These are phyloP conservation scores for Cyprinus carpio DNA, from an alignment of 2,113 vertebrate genomes.

Conservation along the genomic window DNA sequence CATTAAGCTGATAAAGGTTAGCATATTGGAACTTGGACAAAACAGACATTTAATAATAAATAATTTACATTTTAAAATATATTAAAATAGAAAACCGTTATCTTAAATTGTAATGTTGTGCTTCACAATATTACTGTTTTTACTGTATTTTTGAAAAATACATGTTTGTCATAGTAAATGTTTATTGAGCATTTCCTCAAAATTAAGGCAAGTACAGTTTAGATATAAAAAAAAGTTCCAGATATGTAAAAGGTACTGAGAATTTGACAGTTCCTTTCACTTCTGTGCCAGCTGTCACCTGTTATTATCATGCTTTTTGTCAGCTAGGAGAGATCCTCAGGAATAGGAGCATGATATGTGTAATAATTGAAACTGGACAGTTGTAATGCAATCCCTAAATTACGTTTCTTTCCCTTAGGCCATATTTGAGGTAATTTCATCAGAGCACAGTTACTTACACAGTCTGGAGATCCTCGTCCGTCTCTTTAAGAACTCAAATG, in stretches of 20 bases:
- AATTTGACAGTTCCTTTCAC: neutral
- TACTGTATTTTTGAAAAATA: neutral
- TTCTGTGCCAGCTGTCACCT: neutral
- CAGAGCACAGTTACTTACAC: slow-evolving; percentile 94
- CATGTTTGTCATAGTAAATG: neutral
- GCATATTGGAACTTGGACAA: neutral
- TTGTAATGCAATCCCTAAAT: neutral
- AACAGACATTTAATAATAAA: neutral
- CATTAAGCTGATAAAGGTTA: neutral
- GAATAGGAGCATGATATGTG: neutral
- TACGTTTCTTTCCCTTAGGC: slow-evolving; percentile 71
- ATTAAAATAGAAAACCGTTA: neutral
- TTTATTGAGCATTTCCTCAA: neutral
- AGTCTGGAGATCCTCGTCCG: slow-evolving; percentile 93
- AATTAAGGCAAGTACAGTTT: neutral
- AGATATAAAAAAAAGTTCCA: neutral
- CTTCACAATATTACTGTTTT: neutral
- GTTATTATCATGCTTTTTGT: neutral
- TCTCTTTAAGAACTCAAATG: slow-evolving; percentile 92
- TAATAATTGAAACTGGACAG: neutral
- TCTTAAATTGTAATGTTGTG: neutral
- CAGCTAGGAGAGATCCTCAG: neutral
- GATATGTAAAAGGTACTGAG: neutral
- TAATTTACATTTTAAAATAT: neutral
- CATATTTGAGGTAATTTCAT: slow-evolving; percentile 98